Evolutionary conservation across 2,113 vertebrate species (phyloP).

Genomic region (Ictidomys tridecemlineatus): DNA sequence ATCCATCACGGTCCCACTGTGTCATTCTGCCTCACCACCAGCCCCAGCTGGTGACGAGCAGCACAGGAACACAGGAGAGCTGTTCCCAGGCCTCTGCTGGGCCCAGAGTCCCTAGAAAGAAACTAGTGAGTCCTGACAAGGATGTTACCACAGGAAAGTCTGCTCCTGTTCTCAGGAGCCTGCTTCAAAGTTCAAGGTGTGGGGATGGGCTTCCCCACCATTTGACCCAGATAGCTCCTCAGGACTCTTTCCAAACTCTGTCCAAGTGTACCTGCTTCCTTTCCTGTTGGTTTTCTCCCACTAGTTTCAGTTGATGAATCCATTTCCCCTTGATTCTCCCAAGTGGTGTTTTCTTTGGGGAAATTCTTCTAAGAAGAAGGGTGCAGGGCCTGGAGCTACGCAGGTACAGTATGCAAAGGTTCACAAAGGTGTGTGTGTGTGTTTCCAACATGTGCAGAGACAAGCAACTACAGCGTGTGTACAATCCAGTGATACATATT

Average conservation of each 20-base stretch:
- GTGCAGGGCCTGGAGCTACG: not conserved
- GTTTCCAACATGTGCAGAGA: not conserved
- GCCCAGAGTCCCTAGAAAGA: not conserved
- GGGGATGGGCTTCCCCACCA: not conserved
- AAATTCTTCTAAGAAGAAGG: not conserved
- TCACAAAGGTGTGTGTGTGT: too few species aligned
- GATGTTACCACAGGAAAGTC: not conserved
- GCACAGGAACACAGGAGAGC: not conserved
- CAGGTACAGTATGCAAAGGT: not conserved
- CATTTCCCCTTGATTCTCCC: not conserved
- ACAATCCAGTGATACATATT: not conserved
- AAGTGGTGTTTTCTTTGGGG: not conserved
- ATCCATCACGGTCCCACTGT: not conserved
- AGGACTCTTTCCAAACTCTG: not conserved
- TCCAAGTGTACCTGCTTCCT: not conserved
- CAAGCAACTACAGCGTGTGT: not conserved
- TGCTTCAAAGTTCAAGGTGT: fast-evolving
- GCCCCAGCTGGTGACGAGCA: not conserved
- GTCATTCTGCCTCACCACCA: not conserved
- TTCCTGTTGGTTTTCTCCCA: not conserved
- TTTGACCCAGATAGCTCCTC: fast-evolving
- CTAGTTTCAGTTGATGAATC: not conserved
- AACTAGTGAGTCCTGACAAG: not conserved
- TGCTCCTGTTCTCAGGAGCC: not conserved
- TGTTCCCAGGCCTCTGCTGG: too few species aligned